Evolutionary conservation across 2,888 invertebrate species (phyloP), one percentile per base, ranked within the genome.

Genomic region (Mellilla xanthometata): DNA sequence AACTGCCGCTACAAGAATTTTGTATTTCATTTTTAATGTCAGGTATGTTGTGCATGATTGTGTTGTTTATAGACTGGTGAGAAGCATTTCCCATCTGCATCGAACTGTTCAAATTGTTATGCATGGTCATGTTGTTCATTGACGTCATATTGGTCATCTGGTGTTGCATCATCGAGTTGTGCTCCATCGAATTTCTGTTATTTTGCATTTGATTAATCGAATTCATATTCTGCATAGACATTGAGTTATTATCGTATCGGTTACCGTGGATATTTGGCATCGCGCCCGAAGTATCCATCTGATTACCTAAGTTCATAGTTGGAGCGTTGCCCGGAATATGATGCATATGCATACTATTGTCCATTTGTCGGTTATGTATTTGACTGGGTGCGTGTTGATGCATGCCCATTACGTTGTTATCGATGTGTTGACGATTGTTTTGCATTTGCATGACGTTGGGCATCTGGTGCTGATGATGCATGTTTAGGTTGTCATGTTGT

Each of bases 1-100:
- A 89, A 58, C 81, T 87, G 3, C 86, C 88, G 54, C 85, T 76
- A 52, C 89, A 89, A 3, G 86, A 78, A 57, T 75, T 85, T 65
- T 85, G 82, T 24, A 88, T 85, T 57, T 89, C 89, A 60, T 81
- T 88, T 68, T 89, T 89, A 13, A 89, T 90, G 49, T 90, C 90
- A 3, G 88, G 82, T 54, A 88, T 90, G 54, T 82, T 88, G 52
- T 89, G 89, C 81, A 89, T 81, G 54, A 89, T 75, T 7, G 82
- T 68, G 52, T 70, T 86, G 47, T 71, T 84, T 65, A 89, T 76
- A 9, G 80, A 65, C 55, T 83, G 87, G 55, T 86, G 86, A 52
- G 69, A 82, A 5, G 75, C 49, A 52, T 78, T 87, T 12, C 74
- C 71, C 43, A 88, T 84, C 67, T 85, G 85, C 82, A 88, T 84